phyloP scores from a whole-genome alignment of 1,140 invertebrate genomes.

The Dryas iulia region DNA sequence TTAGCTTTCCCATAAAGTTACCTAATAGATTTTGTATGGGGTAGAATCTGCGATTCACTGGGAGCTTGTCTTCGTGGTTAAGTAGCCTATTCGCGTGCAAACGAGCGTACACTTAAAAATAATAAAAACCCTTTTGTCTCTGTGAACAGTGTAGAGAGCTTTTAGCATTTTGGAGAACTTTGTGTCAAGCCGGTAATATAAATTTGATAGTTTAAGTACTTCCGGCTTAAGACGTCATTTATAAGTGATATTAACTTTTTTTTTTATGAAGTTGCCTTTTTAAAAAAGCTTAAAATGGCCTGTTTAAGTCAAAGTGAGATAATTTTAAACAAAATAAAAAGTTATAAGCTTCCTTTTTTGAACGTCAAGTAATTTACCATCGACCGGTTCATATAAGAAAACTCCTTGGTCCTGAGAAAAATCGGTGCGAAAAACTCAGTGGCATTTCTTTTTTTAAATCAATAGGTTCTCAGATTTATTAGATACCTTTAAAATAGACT shows the following conservation, averaged over 20 bases:
- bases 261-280: background rate
- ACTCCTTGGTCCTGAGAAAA: no score
- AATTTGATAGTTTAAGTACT: slow-evolving; percentile 25
- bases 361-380: no score
- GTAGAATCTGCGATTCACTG: slow-evolving; percentile 53
- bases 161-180: slow-evolving; percentile 23
- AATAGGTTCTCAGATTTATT: no score
- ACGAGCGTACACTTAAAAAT: slow-evolving; percentile 79
- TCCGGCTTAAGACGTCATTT: slow-evolving; percentile 9
- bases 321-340: no score
- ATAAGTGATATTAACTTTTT: background rate
- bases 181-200: slow-evolving; percentile 21
- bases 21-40: slow-evolving; percentile 62
- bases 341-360: no score
- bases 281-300: no score
- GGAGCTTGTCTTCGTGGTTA: slow-evolving; percentile 75
- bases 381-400: no score
- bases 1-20: slow-evolving; percentile 70
- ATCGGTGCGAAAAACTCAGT: no score
- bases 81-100: slow-evolving; percentile 81
- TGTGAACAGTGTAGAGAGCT: slow-evolving; percentile 33
- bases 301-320: no score
- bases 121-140: slow-evolving; percentile 71
- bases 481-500: no score
- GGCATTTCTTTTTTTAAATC: no score